Evolutionary conservation across 2,113 vertebrate genomes (phyloP).

Genomic region (Taurulus bubalis): DNA sequence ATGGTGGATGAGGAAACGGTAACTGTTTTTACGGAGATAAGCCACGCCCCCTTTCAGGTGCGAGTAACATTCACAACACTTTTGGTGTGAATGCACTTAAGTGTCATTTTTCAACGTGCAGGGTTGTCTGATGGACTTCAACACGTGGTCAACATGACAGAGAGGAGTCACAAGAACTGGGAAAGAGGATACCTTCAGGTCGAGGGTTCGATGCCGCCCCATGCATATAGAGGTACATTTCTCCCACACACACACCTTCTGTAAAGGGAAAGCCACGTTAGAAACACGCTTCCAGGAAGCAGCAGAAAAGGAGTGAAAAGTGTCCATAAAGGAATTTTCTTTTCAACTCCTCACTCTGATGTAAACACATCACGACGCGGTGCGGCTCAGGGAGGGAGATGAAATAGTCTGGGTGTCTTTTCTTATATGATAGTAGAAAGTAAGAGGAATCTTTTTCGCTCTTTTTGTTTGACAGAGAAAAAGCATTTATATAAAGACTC

Average conservation of each 20-base stretch:
- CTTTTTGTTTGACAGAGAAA: neutral
- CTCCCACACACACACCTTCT: neutral
- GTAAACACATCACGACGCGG: slow-evolving; percentile 1
- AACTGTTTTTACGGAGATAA: too few relatives aligned
- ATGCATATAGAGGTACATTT: neutral
- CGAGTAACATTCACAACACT: too few relatives aligned
- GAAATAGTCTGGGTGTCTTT: neutral
- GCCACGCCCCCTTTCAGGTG: too few relatives aligned
- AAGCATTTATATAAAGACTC: slow-evolving; percentile 9
- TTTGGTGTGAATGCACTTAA: too few relatives aligned
- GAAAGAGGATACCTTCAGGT: neutral
- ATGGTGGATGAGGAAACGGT: too few relatives aligned
- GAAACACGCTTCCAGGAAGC: neutral
- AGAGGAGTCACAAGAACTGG: neutral
- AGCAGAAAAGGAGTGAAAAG: neutral
- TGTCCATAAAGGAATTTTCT: neutral
- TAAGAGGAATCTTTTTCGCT: neutral
- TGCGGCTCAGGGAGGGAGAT: too few relatives aligned
- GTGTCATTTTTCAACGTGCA: too few relatives aligned
- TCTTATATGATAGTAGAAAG: slow-evolving; percentile 11
- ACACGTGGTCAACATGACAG: slow-evolving; percentile 17
- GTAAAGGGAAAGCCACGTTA: neutral
- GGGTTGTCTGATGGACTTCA: too few relatives aligned
- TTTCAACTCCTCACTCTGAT: slow-evolving; percentile 4
- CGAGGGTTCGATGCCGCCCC: neutral